Percentiles rank a stretch among this genome's conserved stretches.
These are phyloP conservation scores for Morpho achilles DNA, from an alignment of 2,888 invertebrate genomes.

Conservation along the genomic window DNA sequence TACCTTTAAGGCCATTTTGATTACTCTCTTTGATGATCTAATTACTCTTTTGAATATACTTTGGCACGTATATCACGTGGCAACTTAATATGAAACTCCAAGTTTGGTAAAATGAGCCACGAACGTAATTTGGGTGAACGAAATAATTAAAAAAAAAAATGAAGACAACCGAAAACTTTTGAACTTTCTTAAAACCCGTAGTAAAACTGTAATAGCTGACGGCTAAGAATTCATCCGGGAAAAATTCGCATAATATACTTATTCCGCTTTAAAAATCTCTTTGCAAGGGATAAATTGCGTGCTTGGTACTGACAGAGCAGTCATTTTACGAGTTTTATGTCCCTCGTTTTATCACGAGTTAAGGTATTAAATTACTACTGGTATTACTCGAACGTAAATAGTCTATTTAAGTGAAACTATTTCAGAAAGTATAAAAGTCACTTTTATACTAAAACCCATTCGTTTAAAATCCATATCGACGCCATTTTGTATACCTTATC, in stretches of 20 bases:
- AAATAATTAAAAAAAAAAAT: neutral
- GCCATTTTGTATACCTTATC: too few relatives aligned
- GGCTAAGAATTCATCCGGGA: conserved; percentile 4
- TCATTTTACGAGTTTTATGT: conserved; percentile 65
- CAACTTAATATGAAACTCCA: too few relatives aligned
- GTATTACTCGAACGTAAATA: conserved; percentile 7
- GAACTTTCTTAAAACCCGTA: neutral
- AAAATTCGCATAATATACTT: conserved; percentile 17
- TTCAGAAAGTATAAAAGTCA: too few relatives aligned
- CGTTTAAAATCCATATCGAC: too few relatives aligned
- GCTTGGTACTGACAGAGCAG: conserved; percentile 62
- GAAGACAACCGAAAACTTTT: neutral
- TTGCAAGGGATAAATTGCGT: conserved; percentile 50
- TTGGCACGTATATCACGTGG: too few relatives aligned
- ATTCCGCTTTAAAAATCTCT: conserved; percentile 25
- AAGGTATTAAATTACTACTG: conserved; percentile 14
- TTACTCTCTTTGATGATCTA: too few relatives aligned
- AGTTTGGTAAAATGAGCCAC: too few relatives aligned
- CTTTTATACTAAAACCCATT: too few relatives aligned
- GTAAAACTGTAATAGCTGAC: conserved; percentile 4
- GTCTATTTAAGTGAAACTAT: neutral
- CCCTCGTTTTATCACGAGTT: conserved; percentile 50
- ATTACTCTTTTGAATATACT: too few relatives aligned
- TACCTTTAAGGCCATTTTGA: too few relatives aligned
- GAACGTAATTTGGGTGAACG: neutral